Evolutionary conservation across 2,797 vertebrate genomes (phyloP).

Genomic region (Lycodopsis pacificus): DNA sequence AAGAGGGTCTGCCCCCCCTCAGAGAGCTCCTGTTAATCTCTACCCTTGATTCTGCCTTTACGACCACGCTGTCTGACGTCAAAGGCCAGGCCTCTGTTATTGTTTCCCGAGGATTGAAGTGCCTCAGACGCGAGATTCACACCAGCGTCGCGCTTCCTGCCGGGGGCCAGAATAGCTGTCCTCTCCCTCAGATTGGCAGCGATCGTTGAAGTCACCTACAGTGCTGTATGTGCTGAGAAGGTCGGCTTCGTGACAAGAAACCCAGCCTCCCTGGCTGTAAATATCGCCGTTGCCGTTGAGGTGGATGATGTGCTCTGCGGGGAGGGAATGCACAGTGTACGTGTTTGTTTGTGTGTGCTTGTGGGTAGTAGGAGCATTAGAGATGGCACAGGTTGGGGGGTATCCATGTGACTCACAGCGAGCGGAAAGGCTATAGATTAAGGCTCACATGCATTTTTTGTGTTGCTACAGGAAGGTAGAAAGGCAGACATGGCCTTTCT

Average conservation of each 20-base stretch:
- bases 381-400: slow-evolving; percentile 56
- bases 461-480: slow-evolving; percentile 15
- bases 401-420: slow-evolving; percentile 58
- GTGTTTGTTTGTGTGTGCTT: slow-evolving; percentile 15
- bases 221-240: slow-evolving; percentile 48
- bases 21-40: slow-evolving; percentile 66
- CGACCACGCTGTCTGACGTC: slow-evolving; percentile 65
- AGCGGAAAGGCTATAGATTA: slow-evolving; percentile 50
- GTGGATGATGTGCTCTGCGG: slow-evolving; percentile 61
- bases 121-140: slow-evolving; percentile 60
- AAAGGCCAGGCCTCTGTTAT: slow-evolving; percentile 62
- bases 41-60: slow-evolving; percentile 60
- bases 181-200: slow-evolving; percentile 33
- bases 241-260: slow-evolving; percentile 65
- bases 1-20: slow-evolving; percentile 59
- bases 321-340: slow-evolving; percentile 47
- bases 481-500: slow-evolving; percentile 12
- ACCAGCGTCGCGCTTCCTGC: slow-evolving; percentile 67
- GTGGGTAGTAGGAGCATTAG: slow-evolving; percentile 43
- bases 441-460: slow-evolving; percentile 49
- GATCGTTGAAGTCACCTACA: slow-evolving; percentile 62
- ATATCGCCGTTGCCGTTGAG: slow-evolving; percentile 66
- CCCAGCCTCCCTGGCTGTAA: slow-evolving; percentile 65
- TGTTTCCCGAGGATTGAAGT: slow-evolving; percentile 64
- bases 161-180: slow-evolving; percentile 58